A percentile compares a stretch with the other conserved stretches of the same genome.
Conservation (phyloP, 1,140 invertebrate genomes). For the Drosophila nannoptera region DNA sequence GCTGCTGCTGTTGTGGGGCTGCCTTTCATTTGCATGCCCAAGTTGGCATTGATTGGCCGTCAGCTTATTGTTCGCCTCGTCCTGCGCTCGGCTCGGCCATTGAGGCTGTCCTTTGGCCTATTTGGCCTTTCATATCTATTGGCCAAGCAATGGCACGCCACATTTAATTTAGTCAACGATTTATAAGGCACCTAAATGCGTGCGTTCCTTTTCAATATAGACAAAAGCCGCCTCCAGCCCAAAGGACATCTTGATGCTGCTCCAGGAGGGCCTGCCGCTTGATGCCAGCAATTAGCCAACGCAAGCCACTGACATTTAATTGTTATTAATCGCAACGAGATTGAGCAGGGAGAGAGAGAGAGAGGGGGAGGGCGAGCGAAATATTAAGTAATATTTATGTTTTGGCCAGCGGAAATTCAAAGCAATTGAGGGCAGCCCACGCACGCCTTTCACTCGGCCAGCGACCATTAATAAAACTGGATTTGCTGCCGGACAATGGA, state of each 20-base stretch:
- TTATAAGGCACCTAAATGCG: constrained; percentile 1
- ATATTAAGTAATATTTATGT: constrained; percentile 75
- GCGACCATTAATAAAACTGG: constrained; percentile 70
- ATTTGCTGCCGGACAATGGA: constrained; percentile 52
- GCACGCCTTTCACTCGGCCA: constrained; percentile 28
- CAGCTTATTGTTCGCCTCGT: constrained; percentile 11
- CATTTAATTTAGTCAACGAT: constrained; percentile 71
- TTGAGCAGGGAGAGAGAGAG: neutral
- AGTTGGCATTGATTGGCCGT: constrained; percentile 37
- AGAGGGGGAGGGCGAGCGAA: neutral
- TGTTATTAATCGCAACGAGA: constrained; percentile 64
- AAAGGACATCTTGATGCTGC: neutral
- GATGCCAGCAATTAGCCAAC: constrained; percentile 56
- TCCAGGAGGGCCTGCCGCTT: neutral
- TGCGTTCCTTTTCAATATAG: constrained; percentile 59
- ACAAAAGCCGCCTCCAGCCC: constrained; percentile 8
- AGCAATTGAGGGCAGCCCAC: constrained; percentile 24
- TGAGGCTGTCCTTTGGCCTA: neutral
- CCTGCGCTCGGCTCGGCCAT: neutral
- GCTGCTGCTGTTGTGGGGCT: constrained; percentile 11
- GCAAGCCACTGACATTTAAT: constrained; percentile 64
- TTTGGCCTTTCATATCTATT: constrained; percentile 48
- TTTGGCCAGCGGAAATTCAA: constrained; percentile 44
- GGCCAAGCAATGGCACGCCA: constrained; percentile 71
- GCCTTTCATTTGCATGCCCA: constrained; percentile 36